Conservation (phyloP, 2,888 invertebrate genomes). For the Leucozona laternaria region DNA sequence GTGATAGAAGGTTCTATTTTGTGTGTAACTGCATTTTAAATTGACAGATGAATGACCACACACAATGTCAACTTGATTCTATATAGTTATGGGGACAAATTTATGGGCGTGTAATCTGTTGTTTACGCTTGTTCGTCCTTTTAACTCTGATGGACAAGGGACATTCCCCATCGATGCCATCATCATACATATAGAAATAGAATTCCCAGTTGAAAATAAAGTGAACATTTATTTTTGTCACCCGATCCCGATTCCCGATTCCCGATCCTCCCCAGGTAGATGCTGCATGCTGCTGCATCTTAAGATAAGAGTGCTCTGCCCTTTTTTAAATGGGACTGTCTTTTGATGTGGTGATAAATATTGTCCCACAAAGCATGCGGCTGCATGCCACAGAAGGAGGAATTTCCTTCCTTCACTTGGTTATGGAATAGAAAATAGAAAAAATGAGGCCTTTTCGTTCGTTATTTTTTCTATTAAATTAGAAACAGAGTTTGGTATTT, state of each 20-base stretch:
- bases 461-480: background rate
- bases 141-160: too few species aligned
- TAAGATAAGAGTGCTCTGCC: slow-evolving; percentile 44
- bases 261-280: slow-evolving; percentile 60
- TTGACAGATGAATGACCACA: slow-evolving; percentile 75
- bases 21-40: slow-evolving; percentile 59
- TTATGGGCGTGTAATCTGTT: slow-evolving; percentile 74
- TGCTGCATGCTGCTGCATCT: slow-evolving; percentile 29
- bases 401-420: background rate
- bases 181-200: background rate
- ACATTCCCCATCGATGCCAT: slow-evolving; percentile 21
- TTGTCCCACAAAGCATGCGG: slow-evolving; percentile 55
- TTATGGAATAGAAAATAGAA: slow-evolving; percentile 7
- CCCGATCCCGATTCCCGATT: too few species aligned
- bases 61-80: slow-evolving; percentile 60
- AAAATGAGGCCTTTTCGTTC: background rate
- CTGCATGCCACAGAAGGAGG: slow-evolving; percentile 45
- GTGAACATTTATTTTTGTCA: slow-evolving; percentile 67
- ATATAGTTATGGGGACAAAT: slow-evolving; percentile 58
- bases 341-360: slow-evolving; percentile 64
- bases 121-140: slow-evolving; percentile 62
- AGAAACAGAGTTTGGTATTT: slow-evolving; percentile 14
- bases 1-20: slow-evolving; percentile 1
- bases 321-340: slow-evolving; percentile 32
- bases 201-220: slow-evolving; percentile 47